phyloP scores from a whole-genome alignment of 2,888 invertebrate genomes.

The Latrodectus hesperus region DNA sequence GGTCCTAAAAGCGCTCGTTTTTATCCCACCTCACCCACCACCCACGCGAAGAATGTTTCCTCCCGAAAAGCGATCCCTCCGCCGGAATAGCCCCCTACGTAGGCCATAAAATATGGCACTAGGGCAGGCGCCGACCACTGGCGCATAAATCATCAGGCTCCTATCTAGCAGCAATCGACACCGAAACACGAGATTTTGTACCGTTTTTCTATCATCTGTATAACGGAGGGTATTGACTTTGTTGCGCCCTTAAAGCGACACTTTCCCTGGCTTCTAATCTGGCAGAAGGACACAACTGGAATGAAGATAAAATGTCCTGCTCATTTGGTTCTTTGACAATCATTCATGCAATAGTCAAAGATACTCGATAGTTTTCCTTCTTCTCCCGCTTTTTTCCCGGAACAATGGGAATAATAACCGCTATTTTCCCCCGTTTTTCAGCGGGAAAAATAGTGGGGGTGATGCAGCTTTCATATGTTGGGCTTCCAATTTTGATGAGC shows the following conservation, averaged over 20 bases:
- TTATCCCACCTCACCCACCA: not conserved
- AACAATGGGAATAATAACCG: slow-evolving; percentile 65
- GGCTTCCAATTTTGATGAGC: slow-evolving; percentile 27
- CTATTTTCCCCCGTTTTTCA: slow-evolving; percentile 44
- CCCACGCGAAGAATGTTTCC: not conserved
- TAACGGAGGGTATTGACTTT: slow-evolving; percentile 29
- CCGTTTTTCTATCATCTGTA: slow-evolving; percentile 10
- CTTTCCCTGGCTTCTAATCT: slow-evolving; percentile 46
- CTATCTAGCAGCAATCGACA: slow-evolving; percentile 63
- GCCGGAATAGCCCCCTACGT: not conserved
- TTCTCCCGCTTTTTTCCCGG: slow-evolving; percentile 11
- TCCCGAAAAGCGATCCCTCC: slow-evolving; percentile 2
- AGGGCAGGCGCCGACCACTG: slow-evolving; percentile 45
- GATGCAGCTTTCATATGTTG: slow-evolving; percentile 17
- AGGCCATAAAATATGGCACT: slow-evolving; percentile 57
- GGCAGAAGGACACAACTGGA: slow-evolving; percentile 38
- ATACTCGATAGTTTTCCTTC: slow-evolving; percentile 46
- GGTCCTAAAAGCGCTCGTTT: slow-evolving; percentile 2
- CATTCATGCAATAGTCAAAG: slow-evolving; percentile 62
- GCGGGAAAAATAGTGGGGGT: not conserved
- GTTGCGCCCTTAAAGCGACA: slow-evolving; percentile 40
- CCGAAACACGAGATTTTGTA: slow-evolving; percentile 52
- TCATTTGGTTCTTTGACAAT: slow-evolving; percentile 62
- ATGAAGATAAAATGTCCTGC: slow-evolving; percentile 64
- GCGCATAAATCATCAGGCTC: slow-evolving; percentile 60